Evolutionary conservation across 2,797 vertebrate genomes (phyloP).

Genomic region (Notolepis coatsorum): DNA sequence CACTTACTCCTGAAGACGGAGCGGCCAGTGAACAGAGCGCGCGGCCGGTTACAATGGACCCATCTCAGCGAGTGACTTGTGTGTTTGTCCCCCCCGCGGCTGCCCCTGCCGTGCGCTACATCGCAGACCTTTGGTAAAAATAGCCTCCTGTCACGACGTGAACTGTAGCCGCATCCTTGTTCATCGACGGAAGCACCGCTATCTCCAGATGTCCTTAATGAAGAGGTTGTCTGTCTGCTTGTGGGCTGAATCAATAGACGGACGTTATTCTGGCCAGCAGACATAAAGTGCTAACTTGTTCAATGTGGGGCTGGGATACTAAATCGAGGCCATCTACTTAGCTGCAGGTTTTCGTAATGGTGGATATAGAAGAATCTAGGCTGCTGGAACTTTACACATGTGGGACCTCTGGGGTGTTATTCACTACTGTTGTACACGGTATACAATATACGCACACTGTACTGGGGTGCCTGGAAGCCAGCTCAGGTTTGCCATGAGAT

Average conservation of each 20-base stretch:
- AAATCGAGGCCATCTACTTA: constrained; percentile 53
- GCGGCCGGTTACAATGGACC: not conserved
- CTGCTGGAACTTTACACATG: constrained; percentile 29
- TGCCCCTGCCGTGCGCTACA: not conserved
- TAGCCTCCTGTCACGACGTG: not conserved
- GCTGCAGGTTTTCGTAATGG: constrained; percentile 30
- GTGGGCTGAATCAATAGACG: not conserved
- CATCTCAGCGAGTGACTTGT: not conserved
- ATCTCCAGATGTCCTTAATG: not conserved
- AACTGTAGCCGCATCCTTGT: not conserved
- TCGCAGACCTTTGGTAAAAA: not conserved
- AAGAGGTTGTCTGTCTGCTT: not conserved
- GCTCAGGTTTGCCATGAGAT: no score
- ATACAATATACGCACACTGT: no score
- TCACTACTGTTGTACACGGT: not conserved
- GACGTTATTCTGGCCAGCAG: not conserved
- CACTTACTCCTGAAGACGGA: no score
- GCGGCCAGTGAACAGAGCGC: not conserved
- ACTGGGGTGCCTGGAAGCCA: no score
- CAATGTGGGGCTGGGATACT: constrained; percentile 24
- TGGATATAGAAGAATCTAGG: constrained; percentile 52
- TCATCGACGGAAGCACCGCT: not conserved
- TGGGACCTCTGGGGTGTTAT: constrained; percentile 17
- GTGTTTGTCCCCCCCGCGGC: not conserved
- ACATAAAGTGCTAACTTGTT: constrained; percentile 41